These are phyloP conservation scores for Aeoliscus strigatus DNA, from an alignment of 2,797 vertebrate genomes.

Conservation along the genomic window DNA sequence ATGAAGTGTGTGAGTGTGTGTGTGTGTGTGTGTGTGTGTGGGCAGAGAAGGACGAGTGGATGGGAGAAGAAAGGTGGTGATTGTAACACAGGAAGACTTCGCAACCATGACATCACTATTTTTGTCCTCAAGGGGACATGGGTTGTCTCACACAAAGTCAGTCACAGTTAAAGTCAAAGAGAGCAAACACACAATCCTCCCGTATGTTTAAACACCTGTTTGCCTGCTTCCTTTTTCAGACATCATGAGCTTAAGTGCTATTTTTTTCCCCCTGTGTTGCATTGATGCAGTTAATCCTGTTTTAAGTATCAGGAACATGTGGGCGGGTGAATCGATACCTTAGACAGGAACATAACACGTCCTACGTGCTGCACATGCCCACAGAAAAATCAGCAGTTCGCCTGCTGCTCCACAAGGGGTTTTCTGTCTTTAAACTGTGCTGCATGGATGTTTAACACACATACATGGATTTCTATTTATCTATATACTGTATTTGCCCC, in stretches of 20 bases:
- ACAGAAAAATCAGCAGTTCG: conserved; percentile 3
- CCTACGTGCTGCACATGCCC: conserved; percentile 1
- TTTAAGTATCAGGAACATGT: conserved; percentile 20
- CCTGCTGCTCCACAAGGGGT: neutral
- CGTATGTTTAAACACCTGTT: conserved; percentile 11
- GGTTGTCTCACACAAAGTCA: conserved; percentile 39
- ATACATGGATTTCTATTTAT: conserved; percentile 18
- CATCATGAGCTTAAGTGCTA: neutral
- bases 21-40: too few relatives aligned
- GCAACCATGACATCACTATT: conserved; percentile 51
- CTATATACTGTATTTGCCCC: conserved; percentile 14
- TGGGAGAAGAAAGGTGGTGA: conserved; percentile 34
- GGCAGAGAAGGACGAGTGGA: conserved; percentile 25
- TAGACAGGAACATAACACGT: conserved; percentile 8
- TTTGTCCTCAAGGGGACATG: conserved; percentile 41
- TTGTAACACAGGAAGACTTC: conserved; percentile 54
- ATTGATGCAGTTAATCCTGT: conserved; percentile 18
- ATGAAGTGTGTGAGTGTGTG: too few relatives aligned
- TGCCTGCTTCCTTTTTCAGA: neutral
- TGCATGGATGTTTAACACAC: conserved; percentile 1
- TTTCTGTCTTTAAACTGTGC: conserved; percentile 9
- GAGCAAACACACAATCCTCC: conserved; percentile 15
- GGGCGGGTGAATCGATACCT: conserved; percentile 9
- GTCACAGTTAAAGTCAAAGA: conserved; percentile 40
- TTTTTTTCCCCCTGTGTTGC: neutral